phyloP scores from a whole-genome alignment of 2,888 invertebrate genomes.

The Odontomyia ornata region DNA sequence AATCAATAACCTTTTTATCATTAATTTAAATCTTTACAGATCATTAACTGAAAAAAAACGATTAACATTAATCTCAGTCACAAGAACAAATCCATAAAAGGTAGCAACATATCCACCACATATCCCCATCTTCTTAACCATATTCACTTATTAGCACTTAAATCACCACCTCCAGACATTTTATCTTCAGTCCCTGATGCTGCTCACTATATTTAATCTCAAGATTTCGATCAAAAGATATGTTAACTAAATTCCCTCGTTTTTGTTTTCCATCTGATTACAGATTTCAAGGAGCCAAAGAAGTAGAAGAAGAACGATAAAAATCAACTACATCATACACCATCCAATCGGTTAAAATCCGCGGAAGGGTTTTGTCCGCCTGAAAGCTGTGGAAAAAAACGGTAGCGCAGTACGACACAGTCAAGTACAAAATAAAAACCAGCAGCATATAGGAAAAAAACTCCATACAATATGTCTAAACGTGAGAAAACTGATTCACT shows the following conservation, averaged over 20 bases:
- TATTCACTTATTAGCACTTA: neutral
- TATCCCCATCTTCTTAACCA: no score
- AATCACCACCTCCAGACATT: neutral
- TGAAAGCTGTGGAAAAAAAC: constrained; percentile 17
- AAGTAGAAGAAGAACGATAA: no score
- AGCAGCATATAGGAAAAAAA: no score
- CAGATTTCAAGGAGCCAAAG: neutral
- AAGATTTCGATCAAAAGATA: constrained; percentile 14
- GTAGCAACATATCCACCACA: no score
- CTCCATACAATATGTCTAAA: constrained; percentile 39
- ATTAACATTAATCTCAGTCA: no score
- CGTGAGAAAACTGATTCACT: constrained; percentile 51
- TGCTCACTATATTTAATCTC: neutral
- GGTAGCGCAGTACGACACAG: neutral
- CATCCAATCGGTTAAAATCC: neutral
- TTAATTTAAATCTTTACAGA: no score
- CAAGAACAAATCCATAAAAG: no score
- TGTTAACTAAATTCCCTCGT: neutral
- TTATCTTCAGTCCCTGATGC: neutral
- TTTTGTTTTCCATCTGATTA: constrained; percentile 7
- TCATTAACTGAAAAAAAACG: no score
- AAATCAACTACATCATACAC: neutral
- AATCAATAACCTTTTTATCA: no score
- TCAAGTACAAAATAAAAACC: neutral
- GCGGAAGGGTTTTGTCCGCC: no score